Percentiles rank a stretch among this genome's conserved stretches.
These are phyloP conservation scores for Etheostoma spectabile DNA, from an alignment of 2,113 vertebrate genomes.

Conservation along the genomic window DNA sequence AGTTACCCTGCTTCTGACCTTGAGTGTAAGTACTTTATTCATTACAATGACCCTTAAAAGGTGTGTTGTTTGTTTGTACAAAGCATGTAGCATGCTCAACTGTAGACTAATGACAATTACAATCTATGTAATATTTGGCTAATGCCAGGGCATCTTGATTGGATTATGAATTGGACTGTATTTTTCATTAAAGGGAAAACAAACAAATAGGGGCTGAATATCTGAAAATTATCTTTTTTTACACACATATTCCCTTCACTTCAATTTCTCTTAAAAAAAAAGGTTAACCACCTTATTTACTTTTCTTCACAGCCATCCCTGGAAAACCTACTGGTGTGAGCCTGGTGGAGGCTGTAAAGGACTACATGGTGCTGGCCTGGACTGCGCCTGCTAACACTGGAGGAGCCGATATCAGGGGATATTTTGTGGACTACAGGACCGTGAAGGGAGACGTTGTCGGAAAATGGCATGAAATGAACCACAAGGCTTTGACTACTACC, in stretches of 20 bases:
- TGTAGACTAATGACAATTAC: conserved; percentile 19
- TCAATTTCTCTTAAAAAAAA: neutral
- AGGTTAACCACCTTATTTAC: neutral
- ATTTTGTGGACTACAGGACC: conserved; percentile 94
- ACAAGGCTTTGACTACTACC: conserved; percentile 87
- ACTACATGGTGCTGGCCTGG: conserved; percentile 94
- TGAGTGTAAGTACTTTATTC: conserved; percentile 68
- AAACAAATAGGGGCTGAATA: neutral
- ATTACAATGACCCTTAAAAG: conserved; percentile 18
- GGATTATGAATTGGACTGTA: neutral
- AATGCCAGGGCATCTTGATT: neutral
- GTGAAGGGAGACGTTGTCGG: conserved; percentile 86
- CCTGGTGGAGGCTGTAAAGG: conserved; percentile 89
- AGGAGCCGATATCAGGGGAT: conserved; percentile 92
- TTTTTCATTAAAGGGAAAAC: neutral
- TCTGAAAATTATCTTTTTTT: neutral
- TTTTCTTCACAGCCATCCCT: conserved; percentile 85
- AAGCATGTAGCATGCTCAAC: conserved; percentile 44
- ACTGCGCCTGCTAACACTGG: conserved; percentile 86
- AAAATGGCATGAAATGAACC: conserved; percentile 94
- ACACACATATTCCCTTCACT: neutral
- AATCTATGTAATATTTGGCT: neutral
- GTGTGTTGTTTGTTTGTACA: conserved; percentile 28
- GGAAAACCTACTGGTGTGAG: conserved; percentile 87
- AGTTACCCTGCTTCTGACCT: conserved; percentile 45